These are phyloP conservation scores for Leptinotarsa undecemlineata DNA, from an alignment of 1,140 invertebrate genomes.

Conservation along the genomic window DNA sequence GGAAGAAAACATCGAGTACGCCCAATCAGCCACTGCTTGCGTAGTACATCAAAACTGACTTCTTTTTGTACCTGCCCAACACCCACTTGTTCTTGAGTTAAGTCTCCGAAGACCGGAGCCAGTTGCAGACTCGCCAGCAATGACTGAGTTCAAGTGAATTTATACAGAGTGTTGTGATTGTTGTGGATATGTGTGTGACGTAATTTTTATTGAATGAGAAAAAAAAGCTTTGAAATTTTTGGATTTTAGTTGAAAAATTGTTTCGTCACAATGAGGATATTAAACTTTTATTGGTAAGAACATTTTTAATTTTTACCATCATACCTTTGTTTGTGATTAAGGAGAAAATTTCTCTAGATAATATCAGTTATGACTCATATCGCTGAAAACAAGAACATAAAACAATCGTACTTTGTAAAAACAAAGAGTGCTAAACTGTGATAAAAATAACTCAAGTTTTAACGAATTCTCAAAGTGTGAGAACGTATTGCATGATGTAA, in stretches of 20 bases:
- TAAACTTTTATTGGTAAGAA: constrained; percentile 54
- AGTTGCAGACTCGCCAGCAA: constrained; percentile 1
- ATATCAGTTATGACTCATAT: too few relatives aligned
- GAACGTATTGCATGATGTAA: too few relatives aligned
- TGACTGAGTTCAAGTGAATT: background rate
- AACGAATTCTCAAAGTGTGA: too few relatives aligned
- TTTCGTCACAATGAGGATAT: constrained; percentile 49
- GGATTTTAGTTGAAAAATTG: background rate
- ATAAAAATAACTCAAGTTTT: too few relatives aligned
- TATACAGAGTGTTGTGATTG: constrained; percentile 5
- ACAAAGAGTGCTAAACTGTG: too few relatives aligned
- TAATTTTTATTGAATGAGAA: background rate
- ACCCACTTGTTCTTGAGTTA: constrained; percentile 48
- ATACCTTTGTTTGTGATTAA: background rate
- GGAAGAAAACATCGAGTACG: constrained; percentile 43
- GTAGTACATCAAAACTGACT: constrained; percentile 38
- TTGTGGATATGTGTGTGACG: background rate
- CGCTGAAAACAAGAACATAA: too few relatives aligned
- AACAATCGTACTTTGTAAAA: too few relatives aligned
- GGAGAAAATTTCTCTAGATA: too few relatives aligned
- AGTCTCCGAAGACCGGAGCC: constrained; percentile 7
- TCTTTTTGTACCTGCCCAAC: constrained; percentile 47
- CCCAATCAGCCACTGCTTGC: background rate
- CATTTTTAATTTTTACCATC: constrained; percentile 3
- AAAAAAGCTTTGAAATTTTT: background rate